Percentiles rank a stretch among this genome's conserved stretches.
These are phyloP conservation scores for Gallinago nigripennis DNA, from an alignment of 2,797 vertebrate genomes.

Conservation along the genomic window DNA sequence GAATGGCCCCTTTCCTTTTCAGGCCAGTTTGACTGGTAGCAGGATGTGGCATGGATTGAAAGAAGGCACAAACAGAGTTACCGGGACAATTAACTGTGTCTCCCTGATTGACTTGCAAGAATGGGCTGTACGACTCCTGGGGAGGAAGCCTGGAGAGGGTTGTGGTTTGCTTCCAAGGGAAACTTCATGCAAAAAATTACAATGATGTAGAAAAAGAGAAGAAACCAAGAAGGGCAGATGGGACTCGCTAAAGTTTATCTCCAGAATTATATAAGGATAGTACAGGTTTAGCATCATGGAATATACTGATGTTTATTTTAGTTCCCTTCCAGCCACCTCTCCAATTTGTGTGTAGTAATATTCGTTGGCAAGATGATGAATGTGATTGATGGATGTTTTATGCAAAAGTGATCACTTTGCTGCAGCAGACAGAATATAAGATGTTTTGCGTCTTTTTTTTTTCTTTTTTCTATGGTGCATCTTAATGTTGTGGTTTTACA, in stretches of 20 bases:
- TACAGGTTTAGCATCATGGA: not conserved
- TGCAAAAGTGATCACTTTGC: not conserved
- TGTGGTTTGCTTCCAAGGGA: not conserved
- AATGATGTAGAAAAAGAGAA: not conserved
- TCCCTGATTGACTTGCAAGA: conserved; percentile 17
- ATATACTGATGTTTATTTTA: not conserved
- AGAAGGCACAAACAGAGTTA: not conserved
- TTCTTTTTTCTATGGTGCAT: not conserved
- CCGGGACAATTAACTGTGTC: not conserved
- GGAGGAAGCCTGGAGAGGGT: not conserved
- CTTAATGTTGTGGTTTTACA: not conserved
- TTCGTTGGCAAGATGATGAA: not conserved
- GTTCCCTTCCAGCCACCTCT: not conserved
- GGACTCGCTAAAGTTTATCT: not conserved
- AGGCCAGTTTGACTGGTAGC: not conserved
- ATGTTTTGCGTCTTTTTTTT: not conserved
- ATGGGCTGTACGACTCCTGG: not conserved
- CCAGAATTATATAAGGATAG: not conserved
- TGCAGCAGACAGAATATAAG: not conserved
- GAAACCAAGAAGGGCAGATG: not conserved
- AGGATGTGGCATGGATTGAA: not conserved
- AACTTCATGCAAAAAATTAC: not conserved
- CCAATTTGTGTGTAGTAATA: not conserved
- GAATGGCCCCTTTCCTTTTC: conserved; percentile 25
- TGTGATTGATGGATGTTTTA: not conserved